Evolutionary conservation across 2,797 vertebrate species (phyloP).

Genomic region (Anguilla obscura): DNA sequence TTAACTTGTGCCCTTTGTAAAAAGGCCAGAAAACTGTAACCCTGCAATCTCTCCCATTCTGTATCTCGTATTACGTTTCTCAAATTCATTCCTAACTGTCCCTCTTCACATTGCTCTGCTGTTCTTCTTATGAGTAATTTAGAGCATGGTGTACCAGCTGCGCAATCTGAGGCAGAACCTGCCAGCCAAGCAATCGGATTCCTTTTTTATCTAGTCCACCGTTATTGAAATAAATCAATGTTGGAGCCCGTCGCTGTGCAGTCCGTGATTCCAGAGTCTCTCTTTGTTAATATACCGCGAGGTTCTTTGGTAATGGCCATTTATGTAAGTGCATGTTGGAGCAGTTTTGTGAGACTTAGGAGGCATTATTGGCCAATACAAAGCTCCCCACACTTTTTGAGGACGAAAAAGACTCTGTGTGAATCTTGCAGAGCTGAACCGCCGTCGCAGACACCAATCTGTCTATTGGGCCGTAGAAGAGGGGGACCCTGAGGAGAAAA

Average conservation of each 20-base stretch:
- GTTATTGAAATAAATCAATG: neutral
- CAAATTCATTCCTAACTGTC: neutral
- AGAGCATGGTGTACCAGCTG: neutral
- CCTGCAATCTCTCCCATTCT: neutral
- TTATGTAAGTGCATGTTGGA: neutral
- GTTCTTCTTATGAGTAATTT: neutral
- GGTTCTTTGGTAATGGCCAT: neutral
- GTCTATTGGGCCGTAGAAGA: slow-evolving; percentile 7
- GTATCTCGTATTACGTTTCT: too few species aligned
- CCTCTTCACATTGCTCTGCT: neutral
- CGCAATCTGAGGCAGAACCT: neutral
- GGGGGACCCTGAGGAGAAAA: neutral
- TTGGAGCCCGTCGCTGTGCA: neutral
- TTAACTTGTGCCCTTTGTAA: neutral
- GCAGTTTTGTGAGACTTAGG: neutral
- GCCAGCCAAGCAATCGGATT: neutral
- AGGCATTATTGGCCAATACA: neutral
- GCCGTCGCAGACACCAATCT: neutral
- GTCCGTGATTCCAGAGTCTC: neutral
- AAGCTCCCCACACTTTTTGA: neutral
- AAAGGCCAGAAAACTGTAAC: neutral
- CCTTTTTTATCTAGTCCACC: neutral
- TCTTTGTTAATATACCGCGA: neutral
- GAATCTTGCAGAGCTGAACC: neutral
- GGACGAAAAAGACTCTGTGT: neutral